phyloP scores from a whole-genome alignment of 1,140 invertebrate genomes.

The Andrena cerasifolii region DNA sequence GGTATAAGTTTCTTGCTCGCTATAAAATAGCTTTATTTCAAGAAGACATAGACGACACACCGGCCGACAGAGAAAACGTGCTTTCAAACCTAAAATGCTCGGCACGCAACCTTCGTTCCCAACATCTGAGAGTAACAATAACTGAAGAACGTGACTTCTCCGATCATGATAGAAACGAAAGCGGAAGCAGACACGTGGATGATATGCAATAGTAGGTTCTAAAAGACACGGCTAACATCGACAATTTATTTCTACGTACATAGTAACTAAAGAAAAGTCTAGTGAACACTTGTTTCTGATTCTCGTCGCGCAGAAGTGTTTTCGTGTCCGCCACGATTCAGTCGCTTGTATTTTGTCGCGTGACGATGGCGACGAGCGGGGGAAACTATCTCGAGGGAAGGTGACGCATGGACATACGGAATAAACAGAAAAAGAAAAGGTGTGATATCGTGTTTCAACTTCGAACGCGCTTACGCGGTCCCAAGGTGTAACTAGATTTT shows the following conservation, averaged over 20 bases:
- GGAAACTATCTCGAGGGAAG: slow-evolving; percentile 40
- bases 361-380: slow-evolving; percentile 27
- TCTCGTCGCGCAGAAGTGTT: slow-evolving; percentile 10
- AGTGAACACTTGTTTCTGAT: slow-evolving; percentile 13
- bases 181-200: neutral
- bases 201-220: neutral
- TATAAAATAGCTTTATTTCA: slow-evolving; percentile 28
- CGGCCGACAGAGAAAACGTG: neutral
- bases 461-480: slow-evolving; percentile 61
- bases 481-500: slow-evolving; percentile 73
- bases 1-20: slow-evolving; percentile 71
- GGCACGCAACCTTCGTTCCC: slow-evolving; percentile 10
- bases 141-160: neutral
- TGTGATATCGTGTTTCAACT: slow-evolving; percentile 61
- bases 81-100: slow-evolving; percentile 9
- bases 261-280: slow-evolving; percentile 16
- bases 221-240: neutral
- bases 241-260: slow-evolving; percentile 27
- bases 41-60: slow-evolving; percentile 9
- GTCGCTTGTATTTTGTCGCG: slow-evolving; percentile 52
- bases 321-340: slow-evolving; percentile 38
- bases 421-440: slow-evolving; percentile 35
- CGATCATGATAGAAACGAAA: neutral
- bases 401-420: slow-evolving; percentile 35
- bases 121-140: neutral